These are phyloP conservation scores for Pygoscelis antarcticus DNA, from an alignment of 2,113 vertebrate species.

Conservation along the genomic window DNA sequence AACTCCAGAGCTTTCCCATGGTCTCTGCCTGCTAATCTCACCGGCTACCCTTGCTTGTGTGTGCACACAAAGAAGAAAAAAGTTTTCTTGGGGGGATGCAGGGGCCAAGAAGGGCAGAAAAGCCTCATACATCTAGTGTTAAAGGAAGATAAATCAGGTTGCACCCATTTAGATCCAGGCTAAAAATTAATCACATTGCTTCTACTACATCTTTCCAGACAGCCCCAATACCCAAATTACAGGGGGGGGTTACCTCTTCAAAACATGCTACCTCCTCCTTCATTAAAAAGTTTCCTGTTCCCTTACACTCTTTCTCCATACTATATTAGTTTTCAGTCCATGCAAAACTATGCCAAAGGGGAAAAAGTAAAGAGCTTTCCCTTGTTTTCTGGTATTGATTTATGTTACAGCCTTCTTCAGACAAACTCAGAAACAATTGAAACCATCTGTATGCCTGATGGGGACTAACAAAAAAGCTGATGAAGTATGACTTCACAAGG, in stretches of 20 bases:
- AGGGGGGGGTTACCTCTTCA: not conserved
- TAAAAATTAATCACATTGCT: not conserved
- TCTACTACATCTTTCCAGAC: not conserved
- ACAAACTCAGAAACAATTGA: conserved; percentile 71
- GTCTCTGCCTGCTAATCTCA: not conserved
- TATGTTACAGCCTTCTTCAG: conserved; percentile 59
- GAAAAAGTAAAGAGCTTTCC: conserved; percentile 23
- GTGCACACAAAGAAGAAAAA: not conserved
- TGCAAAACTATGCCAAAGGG: conserved; percentile 16
- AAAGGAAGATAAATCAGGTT: conserved; percentile 31
- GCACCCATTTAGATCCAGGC: not conserved
- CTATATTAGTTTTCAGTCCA: conserved; percentile 15
- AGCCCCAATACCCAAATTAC: not conserved
- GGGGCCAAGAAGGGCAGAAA: not conserved
- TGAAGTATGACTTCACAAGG: conserved; percentile 39
- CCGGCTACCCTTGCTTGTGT: not conserved
- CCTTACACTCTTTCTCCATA: not conserved
- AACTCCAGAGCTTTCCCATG: conserved; percentile 5
- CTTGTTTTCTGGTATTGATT: conserved; percentile 66
- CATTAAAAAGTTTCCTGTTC: not conserved
- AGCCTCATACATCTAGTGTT: not conserved
- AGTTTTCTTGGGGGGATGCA: not conserved
- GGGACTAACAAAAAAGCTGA: conserved; percentile 39
- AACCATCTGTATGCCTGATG: conserved; percentile 77
- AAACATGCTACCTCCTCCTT: not conserved